phyloP scores from a whole-genome alignment of 2,113 vertebrate species.

The Dipodomys spectabilis region DNA sequence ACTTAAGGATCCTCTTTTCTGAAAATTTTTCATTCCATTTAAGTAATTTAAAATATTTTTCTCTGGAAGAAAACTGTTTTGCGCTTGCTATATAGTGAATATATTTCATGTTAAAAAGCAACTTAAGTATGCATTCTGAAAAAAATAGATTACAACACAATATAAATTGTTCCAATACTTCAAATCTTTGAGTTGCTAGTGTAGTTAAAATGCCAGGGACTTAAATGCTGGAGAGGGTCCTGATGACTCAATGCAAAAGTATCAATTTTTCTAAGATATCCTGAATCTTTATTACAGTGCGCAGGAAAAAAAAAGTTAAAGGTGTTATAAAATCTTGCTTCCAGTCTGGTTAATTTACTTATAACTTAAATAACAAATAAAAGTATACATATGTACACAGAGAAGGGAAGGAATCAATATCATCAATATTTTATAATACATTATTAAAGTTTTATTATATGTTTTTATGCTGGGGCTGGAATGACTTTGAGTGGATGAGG shows the following conservation, averaged over 20 bases:
- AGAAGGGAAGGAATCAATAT: slow-evolving; percentile 79
- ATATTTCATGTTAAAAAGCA: slow-evolving; percentile 36
- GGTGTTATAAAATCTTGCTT: slow-evolving; percentile 52
- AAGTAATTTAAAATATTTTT: slow-evolving; percentile 56
- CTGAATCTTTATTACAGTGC: slow-evolving; percentile 28
- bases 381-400: slow-evolving; percentile 81
- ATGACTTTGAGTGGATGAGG: slow-evolving; percentile 75
- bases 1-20: background rate
- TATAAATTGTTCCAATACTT: slow-evolving; percentile 48
- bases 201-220: slow-evolving; percentile 19
- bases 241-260: background rate
- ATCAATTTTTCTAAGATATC: background rate
- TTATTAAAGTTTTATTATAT: slow-evolving; percentile 86
- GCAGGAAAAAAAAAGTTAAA: slow-evolving; percentile 51
- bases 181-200: slow-evolving; percentile 28
- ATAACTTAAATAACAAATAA: slow-evolving; percentile 83
- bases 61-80: background rate
- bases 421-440: slow-evolving; percentile 85
- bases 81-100: background rate
- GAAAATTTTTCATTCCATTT: slow-evolving; percentile 33
- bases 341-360: slow-evolving; percentile 78
- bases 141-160: slow-evolving; percentile 37
- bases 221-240: slow-evolving; percentile 3
- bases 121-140: slow-evolving; percentile 30
- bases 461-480: slow-evolving; percentile 75